Evolutionary conservation across 2,888 invertebrate genomes (phyloP).

Genomic region (Idaea aversata): DNA sequence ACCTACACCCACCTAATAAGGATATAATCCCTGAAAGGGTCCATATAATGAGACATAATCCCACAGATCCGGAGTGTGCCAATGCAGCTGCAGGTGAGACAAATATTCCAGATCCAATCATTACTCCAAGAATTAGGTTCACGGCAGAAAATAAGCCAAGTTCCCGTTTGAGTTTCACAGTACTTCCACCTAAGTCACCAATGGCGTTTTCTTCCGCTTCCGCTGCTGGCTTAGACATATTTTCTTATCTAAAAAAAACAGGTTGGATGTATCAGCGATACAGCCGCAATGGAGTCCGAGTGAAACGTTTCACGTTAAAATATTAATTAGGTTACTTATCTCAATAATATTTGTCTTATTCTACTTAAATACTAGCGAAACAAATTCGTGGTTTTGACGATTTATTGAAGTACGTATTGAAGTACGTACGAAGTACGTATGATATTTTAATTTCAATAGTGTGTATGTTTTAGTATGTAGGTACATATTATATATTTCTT

Average conservation of each 20-base stretch:
- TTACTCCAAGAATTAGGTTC: slow-evolving; percentile 91
- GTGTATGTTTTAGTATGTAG: too few relatives aligned
- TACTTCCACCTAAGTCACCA: slow-evolving; percentile 46
- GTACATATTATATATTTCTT: too few relatives aligned
- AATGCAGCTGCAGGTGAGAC: slow-evolving; percentile 90
- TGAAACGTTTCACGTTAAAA: too few relatives aligned
- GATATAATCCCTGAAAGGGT: slow-evolving; percentile 88
- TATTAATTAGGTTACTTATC: too few relatives aligned
- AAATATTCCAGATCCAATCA: slow-evolving; percentile 95
- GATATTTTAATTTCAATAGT: too few relatives aligned
- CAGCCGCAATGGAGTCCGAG: too few relatives aligned
- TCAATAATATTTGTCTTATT: too few relatives aligned
- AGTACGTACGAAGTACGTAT: too few relatives aligned
- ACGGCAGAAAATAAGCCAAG: slow-evolving; percentile 90
- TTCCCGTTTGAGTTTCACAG: slow-evolving; percentile 85
- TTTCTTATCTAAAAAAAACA: neutral
- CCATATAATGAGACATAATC: slow-evolving; percentile 89
- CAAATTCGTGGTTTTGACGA: too few relatives aligned
- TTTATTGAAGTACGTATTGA: too few relatives aligned
- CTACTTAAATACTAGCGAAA: too few relatives aligned
- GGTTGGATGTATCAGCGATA: neutral
- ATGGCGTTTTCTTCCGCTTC: slow-evolving; percentile 41
- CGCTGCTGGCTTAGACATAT: slow-evolving; percentile 48
- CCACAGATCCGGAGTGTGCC: slow-evolving; percentile 88
- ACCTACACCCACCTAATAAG: slow-evolving; percentile 84